Conservation (phyloP, 2,113 vertebrate species). For the Oxyruncus cristatus region DNA sequence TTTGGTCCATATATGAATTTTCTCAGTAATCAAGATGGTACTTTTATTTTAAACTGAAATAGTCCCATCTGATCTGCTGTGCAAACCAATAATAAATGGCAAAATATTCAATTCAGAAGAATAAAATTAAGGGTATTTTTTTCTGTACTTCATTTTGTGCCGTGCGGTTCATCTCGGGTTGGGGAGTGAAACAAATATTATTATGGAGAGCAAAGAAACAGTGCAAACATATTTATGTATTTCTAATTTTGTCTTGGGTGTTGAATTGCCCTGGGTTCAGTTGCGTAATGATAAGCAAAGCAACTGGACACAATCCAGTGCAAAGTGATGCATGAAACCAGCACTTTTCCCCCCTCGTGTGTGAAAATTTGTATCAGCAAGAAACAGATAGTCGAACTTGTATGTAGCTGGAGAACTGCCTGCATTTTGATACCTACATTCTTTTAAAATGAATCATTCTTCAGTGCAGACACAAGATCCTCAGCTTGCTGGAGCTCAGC, state of each 20-base stretch:
- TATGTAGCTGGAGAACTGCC: slow-evolving; percentile 29
- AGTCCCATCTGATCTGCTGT: neutral
- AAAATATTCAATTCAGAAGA: neutral
- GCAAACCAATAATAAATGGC: neutral
- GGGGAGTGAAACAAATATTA: slow-evolving; percentile 34
- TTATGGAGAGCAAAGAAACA: slow-evolving; percentile 47
- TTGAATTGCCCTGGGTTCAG: slow-evolving; percentile 49
- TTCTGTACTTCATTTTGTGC: neutral
- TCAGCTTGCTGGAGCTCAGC: neutral
- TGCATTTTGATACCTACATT: slow-evolving; percentile 50
- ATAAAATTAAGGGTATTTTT: neutral
- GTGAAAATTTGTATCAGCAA: slow-evolving; percentile 63
- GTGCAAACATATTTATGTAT: slow-evolving; percentile 21
- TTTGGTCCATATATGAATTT: neutral
- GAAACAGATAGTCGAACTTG: slow-evolving; percentile 50
- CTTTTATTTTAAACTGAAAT: neutral
- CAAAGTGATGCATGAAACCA: slow-evolving; percentile 54
- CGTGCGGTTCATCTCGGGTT: neutral
- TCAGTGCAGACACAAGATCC: slow-evolving; percentile 38
- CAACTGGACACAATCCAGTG: slow-evolving; percentile 51
- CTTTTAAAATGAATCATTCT: slow-evolving; percentile 57
- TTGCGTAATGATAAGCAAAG: slow-evolving; percentile 60
- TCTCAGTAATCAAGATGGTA: neutral
- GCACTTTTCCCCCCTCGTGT: slow-evolving; percentile 27
- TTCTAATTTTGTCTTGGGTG: slow-evolving; percentile 63